These are phyloP conservation scores for Halocynthia roretzi DNA, from an alignment of 23 tunicate species.

Conservation along the genomic window DNA sequence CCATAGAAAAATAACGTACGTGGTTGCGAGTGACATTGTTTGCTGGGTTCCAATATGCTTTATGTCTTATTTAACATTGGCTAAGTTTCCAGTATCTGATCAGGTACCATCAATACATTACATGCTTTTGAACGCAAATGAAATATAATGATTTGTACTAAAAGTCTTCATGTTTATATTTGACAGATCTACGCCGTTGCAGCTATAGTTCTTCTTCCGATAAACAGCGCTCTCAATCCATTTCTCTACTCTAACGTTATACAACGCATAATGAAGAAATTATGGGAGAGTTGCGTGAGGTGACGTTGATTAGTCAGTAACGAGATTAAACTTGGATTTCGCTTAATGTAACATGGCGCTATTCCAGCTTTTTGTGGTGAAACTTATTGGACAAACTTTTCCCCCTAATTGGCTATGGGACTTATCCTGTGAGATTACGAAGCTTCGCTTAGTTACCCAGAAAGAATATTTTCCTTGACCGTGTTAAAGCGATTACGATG, in stretches of 20 bases:
- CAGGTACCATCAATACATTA: neutral
- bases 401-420: too few relatives aligned
- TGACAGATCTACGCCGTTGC: slow-evolving; percentile 25
- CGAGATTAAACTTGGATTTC: too few relatives aligned
- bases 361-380: too few relatives aligned
- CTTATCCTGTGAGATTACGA: too few relatives aligned
- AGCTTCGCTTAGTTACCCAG: too few relatives aligned
- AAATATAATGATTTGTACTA: neutral
- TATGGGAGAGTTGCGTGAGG: neutral
- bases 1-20: slow-evolving; percentile 18
- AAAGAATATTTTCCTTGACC: too few relatives aligned
- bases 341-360: too few relatives aligned
- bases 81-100: neutral
- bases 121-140: neutral
- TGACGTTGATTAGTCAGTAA: too few relatives aligned
- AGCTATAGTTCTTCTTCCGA: slow-evolving; percentile 25
- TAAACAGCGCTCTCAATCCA: slow-evolving; percentile 38
- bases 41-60: slow-evolving; percentile 32
- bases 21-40: slow-evolving; percentile 22
- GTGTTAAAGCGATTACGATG: too few relatives aligned
- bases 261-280: slow-evolving; percentile 14
- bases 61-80: slow-evolving; percentile 6
- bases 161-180: neutral
- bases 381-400: too few relatives aligned
- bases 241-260: slow-evolving; percentile 16